These are phyloP conservation scores for Cyaniris semiargus DNA, from an alignment of 2,888 invertebrate genomes.

Conservation along the genomic window DNA sequence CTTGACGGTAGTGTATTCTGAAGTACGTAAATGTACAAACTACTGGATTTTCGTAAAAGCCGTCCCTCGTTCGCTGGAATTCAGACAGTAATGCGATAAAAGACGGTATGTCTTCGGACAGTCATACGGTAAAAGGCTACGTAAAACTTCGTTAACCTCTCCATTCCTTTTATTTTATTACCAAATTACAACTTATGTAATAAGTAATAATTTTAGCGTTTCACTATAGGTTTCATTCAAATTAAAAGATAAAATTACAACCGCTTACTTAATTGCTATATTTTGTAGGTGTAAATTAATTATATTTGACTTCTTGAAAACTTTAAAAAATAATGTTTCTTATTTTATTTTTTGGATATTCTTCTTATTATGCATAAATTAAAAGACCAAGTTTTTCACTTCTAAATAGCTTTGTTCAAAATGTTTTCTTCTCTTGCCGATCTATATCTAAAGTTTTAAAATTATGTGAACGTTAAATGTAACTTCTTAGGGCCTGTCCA, in stretches of 20 bases:
- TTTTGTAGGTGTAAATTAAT: neutral
- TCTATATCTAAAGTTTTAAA: no score
- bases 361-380: no score
- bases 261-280: neutral
- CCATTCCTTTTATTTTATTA: slow-evolving; percentile 30
- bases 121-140: slow-evolving; percentile 30
- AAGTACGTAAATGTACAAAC: slow-evolving; percentile 34
- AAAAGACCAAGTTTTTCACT: no score
- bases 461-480: no score
- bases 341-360: neutral
- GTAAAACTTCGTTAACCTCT: slow-evolving; percentile 26
- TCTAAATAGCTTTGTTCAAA: no score
- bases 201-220: neutral
- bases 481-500: no score
- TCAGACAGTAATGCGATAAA: slow-evolving; percentile 36
- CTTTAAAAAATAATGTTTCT: neutral
- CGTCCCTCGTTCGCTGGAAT: slow-evolving; percentile 35
- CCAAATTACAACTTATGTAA: slow-evolving; percentile 3
- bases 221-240: neutral
- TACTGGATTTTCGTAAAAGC: slow-evolving; percentile 37
- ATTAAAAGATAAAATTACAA: slow-evolving; percentile 15
- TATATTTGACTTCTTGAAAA: neutral
- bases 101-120: slow-evolving; percentile 35
- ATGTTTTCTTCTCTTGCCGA: neutral
- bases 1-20: neutral